phyloP scores from a whole-genome alignment of 2,113 vertebrate species.

The Zosterops borbonicus region DNA sequence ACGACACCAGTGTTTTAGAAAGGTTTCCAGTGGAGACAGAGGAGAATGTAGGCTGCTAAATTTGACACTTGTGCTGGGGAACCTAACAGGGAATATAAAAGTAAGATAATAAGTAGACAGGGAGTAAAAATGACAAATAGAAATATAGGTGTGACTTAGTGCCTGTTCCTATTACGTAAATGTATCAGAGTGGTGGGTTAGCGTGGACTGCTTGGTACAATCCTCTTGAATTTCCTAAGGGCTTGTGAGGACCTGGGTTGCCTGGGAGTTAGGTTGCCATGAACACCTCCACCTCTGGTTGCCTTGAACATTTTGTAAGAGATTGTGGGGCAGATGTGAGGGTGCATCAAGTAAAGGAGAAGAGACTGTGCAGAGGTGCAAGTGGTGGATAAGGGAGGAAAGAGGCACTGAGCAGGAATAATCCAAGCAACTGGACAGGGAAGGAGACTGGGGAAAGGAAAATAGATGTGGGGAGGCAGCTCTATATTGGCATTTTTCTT shows the following conservation, averaged over 20 bases:
- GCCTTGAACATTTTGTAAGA: not conserved
- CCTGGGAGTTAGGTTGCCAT: not conserved
- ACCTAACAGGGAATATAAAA: not conserved
- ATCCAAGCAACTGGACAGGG: not conserved
- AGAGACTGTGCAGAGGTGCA: not conserved
- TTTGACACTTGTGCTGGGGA: not conserved
- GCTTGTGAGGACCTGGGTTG: not conserved
- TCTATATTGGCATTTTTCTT: not conserved
- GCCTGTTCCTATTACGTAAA: not conserved
- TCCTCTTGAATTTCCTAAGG: not conserved
- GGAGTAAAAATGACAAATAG: not conserved
- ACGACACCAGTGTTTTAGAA: not conserved
- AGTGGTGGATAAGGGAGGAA: not conserved
- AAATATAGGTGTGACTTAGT: not conserved
- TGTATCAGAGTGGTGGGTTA: not conserved
- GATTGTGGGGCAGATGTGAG: not conserved
- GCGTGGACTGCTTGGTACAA: not conserved
- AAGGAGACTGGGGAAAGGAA: not conserved
- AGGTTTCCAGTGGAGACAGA: not conserved
- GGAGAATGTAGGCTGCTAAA: not conserved
- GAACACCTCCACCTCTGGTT: not conserved
- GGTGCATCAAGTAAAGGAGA: not conserved
- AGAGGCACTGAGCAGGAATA: fast-evolving
- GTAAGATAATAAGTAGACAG: not conserved
- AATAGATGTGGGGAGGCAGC: not conserved